phyloP scores from a whole-genome alignment of 1,140 invertebrate species.

The Brachionus calyciflorus region DNA sequence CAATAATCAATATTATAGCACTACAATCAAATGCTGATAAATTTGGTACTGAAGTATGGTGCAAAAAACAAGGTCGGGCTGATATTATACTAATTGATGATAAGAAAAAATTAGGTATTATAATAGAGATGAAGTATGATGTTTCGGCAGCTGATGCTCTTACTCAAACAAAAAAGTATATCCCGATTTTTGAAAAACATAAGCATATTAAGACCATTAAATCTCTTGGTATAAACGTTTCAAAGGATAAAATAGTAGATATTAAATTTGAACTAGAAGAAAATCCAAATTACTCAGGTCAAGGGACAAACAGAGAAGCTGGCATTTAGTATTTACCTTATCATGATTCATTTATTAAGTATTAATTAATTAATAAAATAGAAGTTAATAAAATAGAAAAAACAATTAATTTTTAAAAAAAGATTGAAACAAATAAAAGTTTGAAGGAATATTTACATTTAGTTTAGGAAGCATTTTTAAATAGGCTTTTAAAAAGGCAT shows the following conservation, averaged over 20 bases:
- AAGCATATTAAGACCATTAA: constrained; percentile 17
- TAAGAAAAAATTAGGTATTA: constrained; percentile 35
- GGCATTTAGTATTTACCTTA: too few relatives aligned
- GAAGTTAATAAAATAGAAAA: too few relatives aligned
- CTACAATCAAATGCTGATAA: constrained; percentile 39
- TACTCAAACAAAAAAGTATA: constrained; percentile 32
- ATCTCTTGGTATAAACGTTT: constrained; percentile 36
- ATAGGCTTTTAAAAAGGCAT: too few relatives aligned
- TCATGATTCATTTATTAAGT: too few relatives aligned
- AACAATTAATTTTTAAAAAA: too few relatives aligned
- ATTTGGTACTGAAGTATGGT: constrained; percentile 41
- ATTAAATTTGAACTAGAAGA: too few relatives aligned
- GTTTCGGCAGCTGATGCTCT: constrained; percentile 18
- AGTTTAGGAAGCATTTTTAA: too few relatives aligned
- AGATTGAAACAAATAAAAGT: too few relatives aligned
- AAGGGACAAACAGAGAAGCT: too few relatives aligned
- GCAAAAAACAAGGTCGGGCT: constrained; percentile 10
- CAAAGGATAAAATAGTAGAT: constrained; percentile 33
- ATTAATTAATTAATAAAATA: too few relatives aligned
- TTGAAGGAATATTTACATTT: too few relatives aligned
- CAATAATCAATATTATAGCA: constrained; percentile 18
- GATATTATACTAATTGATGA: constrained; percentile 32
- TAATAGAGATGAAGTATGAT: constrained; percentile 33
- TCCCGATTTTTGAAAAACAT: constrained; percentile 30
- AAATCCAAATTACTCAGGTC: too few relatives aligned